phyloP scores from a whole-genome alignment of 2,113 vertebrate species.

The Oenanthe melanoleuca region DNA sequence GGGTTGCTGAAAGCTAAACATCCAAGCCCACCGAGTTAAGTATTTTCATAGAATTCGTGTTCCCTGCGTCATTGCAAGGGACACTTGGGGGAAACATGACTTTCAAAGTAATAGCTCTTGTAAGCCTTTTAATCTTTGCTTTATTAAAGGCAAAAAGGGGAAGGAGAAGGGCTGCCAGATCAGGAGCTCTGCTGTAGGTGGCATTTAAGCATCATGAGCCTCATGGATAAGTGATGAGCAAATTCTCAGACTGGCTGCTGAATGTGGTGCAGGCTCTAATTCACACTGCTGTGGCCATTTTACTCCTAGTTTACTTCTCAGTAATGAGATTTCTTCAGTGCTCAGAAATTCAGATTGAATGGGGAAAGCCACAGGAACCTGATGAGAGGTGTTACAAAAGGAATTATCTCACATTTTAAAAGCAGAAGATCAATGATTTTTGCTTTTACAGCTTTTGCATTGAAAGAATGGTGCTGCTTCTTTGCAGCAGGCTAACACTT shows the following conservation, averaged over 20 bases:
- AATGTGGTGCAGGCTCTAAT: conserved; percentile 9
- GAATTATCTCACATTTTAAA: not conserved
- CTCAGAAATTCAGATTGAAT: conserved; percentile 34
- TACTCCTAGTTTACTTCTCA: conserved; percentile 35
- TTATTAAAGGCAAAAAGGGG: conserved; percentile 20
- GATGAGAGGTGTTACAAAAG: not conserved
- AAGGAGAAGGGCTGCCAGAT: not conserved
- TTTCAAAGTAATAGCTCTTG: conserved; percentile 15
- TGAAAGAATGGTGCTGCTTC: not conserved
- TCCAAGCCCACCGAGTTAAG: not conserved
- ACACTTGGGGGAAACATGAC: not conserved
- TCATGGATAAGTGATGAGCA: not conserved
- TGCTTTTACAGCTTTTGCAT: not conserved
- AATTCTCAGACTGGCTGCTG: not conserved
- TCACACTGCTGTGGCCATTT: conserved; percentile 16
- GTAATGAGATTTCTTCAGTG: conserved; percentile 22
- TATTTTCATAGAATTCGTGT: not conserved
- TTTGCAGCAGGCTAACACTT: not conserved
- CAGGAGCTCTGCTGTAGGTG: conserved; percentile 7
- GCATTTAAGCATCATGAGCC: conserved; percentile 42
- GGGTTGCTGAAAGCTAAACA: not conserved
- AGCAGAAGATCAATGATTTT: not conserved
- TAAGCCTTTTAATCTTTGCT: conserved; percentile 20
- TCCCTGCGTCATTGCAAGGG: not conserved
- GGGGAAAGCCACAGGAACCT: not conserved